Evolutionary conservation across 2,113 vertebrate genomes (phyloP), one percentile per base, ranked within the genome.

Genomic region (Rallus limicola): DNA sequence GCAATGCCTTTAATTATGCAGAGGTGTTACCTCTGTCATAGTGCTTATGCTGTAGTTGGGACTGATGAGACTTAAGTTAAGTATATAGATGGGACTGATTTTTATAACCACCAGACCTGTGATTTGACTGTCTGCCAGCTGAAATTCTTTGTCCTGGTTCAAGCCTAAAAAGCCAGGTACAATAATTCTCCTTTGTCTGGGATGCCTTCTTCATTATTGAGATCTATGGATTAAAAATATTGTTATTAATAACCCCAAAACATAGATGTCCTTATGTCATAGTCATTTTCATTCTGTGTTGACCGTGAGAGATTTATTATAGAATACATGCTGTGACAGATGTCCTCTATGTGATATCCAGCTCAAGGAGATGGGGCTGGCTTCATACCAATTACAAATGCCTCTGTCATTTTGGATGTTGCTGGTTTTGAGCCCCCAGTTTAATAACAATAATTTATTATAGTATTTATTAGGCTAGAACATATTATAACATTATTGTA

Each of bases 241-340:
- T 87, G 29, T 69, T 72, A 64, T 58, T 50, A 69, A 44, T 62
- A 44, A 87, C 9, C 63, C 31, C 34, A 59, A 90, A 86, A 91
- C 50, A 72, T 20, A 46, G 52, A 50, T 16, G 26, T 36, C 60
- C 31, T 79, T 82, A 36, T 62, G 50, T 53, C 67, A 82, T 33
- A 85, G 18, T 16, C 11, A 16, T 93, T 94, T 97, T 86, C 36
- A 21, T 59, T 59, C 19, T 46, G 11, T 84, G 50, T 25, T 72
- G 74, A 53, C 62, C 0, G 0, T 34, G 40, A 81, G 59, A 72
- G 63, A 50, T 69, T 93, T 87, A 68, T 75, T 90, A 76, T 5
- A 56, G 62, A 82, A 48, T 71, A 82, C 69, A n/a, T 85, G 23
- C 24, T 65, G n/a, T 83, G 76, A 91, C 81, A 91, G 53, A 60